Percentiles rank a stretch among this genome's conserved stretches.
Conservation (phyloP, 2,888 invertebrate genomes). For the Philopedon plagiatum region DNA sequence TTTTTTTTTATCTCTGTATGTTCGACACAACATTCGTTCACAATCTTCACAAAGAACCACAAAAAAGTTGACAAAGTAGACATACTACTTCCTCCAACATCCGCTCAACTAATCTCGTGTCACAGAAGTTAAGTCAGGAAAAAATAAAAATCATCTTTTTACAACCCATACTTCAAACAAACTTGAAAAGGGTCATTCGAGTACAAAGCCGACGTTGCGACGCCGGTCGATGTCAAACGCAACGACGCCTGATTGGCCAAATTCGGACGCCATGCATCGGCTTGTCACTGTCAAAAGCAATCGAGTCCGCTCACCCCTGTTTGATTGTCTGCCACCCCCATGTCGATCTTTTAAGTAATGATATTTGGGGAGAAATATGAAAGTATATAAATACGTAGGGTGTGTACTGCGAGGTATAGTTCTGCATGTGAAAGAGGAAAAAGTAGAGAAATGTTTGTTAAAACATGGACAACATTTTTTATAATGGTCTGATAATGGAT, state of each 20-base stretch:
- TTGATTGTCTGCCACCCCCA: slow-evolving; percentile 28
- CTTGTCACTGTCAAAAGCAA: slow-evolving; percentile 41
- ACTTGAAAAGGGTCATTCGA: slow-evolving; percentile 21
- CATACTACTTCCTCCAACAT: not conserved
- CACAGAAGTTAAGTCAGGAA: slow-evolving; percentile 10
- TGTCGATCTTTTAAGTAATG: slow-evolving; percentile 28
- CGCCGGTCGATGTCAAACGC: slow-evolving; percentile 22
- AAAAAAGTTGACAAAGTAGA: not conserved
- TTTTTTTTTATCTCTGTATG: no score
- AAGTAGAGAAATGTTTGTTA: no score
- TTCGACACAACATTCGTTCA: no score
- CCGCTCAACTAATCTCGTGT: not conserved
- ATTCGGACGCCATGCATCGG: slow-evolving; percentile 43
- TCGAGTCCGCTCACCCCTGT: slow-evolving; percentile 34
- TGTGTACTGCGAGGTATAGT: not conserved
- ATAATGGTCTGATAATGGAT: no score
- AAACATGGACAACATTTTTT: no score
- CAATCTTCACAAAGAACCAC: not conserved
- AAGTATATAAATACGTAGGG: not conserved
- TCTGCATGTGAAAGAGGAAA: not conserved
- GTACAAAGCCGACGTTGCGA: slow-evolving; percentile 19
- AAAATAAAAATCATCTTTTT: slow-evolving; percentile 17
- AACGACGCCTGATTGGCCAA: slow-evolving; percentile 43
- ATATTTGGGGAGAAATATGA: slow-evolving; percentile 24
- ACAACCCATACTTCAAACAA: slow-evolving; percentile 14